Evolutionary conservation across 2,888 invertebrate species (phyloP).

Genomic region (Heliothis peltigera): DNA sequence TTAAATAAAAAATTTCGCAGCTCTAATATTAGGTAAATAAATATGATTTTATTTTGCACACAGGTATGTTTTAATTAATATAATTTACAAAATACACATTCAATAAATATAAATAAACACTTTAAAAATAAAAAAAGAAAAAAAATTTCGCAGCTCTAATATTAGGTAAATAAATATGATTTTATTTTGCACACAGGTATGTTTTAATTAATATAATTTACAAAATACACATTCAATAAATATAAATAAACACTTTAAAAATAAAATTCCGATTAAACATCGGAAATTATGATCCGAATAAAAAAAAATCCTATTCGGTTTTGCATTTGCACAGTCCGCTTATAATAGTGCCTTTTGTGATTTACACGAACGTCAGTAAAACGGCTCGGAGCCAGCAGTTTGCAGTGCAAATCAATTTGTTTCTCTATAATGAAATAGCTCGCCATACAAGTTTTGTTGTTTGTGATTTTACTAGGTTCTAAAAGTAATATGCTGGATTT

Average conservation of each 20-base stretch:
- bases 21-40: no score
- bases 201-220: no score
- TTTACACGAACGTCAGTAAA: slow-evolving; percentile 72
- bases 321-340: slow-evolving; percentile 51
- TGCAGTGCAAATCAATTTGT: slow-evolving; percentile 73
- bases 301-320: slow-evolving; percentile 59
- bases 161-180: no score
- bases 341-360: slow-evolving; percentile 65
- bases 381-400: slow-evolving; percentile 64
- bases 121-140: no score
- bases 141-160: no score
- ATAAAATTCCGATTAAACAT: slow-evolving; percentile 28
- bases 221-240: not conserved
- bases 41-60: no score
- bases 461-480: slow-evolving; percentile 3
- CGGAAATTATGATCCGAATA: slow-evolving; percentile 52
- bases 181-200: no score
- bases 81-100: no score
- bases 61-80: no score
- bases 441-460: slow-evolving; percentile 3
- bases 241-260: slow-evolving; percentile 23
- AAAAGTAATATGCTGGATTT: not conserved
- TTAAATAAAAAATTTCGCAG: no score
- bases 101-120: no score
- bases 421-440: slow-evolving; percentile 34